Evolutionary conservation across 2,888 invertebrate species (phyloP).

Genomic region (Troides oblongomaculatus): DNA sequence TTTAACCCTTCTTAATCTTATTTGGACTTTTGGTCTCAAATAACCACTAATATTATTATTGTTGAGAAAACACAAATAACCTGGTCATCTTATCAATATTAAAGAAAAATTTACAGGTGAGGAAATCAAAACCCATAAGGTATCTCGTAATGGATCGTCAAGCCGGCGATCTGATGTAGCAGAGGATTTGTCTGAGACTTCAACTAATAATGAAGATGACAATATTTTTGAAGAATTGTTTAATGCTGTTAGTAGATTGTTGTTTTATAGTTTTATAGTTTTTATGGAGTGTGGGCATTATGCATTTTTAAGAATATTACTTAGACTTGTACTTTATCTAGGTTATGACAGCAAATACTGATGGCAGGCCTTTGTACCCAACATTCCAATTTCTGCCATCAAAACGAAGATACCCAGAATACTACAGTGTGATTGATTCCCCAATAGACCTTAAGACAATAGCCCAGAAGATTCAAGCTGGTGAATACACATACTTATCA

Average conservation of each 20-base stretch:
- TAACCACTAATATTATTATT: no score
- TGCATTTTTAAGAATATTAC: neutral
- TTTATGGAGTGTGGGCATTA: neutral
- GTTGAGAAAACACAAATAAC: no score
- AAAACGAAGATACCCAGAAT: slow-evolving; percentile 95
- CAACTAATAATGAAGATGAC: slow-evolving; percentile 86
- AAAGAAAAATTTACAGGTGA: slow-evolving; percentile 54
- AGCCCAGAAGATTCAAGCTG: slow-evolving; percentile 93
- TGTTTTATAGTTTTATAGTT: neutral
- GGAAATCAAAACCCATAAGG: slow-evolving; percentile 64
- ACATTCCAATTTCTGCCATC: slow-evolving; percentile 96
- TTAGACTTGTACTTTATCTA: slow-evolving; percentile 34
- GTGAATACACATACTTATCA: slow-evolving; percentile 86
- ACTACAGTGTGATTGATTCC: slow-evolving; percentile 94
- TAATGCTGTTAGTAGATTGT: slow-evolving; percentile 80
- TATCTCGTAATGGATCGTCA: slow-evolving; percentile 68
- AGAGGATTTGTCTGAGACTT: slow-evolving; percentile 85
- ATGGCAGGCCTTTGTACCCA: slow-evolving; percentile 90
- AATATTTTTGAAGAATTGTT: slow-evolving; percentile 94
- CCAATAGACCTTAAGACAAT: slow-evolving; percentile 97
- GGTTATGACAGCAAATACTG: slow-evolving; percentile 92
- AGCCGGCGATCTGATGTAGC: slow-evolving; percentile 79
- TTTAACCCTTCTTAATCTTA: no score
- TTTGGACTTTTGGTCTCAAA: no score
- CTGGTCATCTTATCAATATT: neutral